phyloP scores from a whole-genome alignment of 2,113 vertebrate genomes.

The Stigmatopora nigra region DNA sequence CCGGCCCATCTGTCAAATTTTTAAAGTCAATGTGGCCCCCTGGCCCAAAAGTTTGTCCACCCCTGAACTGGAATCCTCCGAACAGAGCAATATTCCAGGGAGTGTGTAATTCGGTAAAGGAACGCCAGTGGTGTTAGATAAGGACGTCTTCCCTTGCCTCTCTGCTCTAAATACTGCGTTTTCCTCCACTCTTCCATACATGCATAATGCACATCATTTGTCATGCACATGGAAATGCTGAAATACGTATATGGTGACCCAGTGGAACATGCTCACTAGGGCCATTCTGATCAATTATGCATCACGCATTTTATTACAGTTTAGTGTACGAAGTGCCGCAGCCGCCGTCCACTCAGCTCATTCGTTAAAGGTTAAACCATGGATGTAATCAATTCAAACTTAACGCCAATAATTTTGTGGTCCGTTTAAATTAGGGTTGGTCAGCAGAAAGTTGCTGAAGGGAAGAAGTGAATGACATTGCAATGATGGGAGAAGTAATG shows the following conservation, averaged over 20 bases:
- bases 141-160: neutral
- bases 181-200: neutral
- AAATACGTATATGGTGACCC: constrained; percentile 10
- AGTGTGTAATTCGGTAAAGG: constrained; percentile 8
- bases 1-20: too few relatives aligned
- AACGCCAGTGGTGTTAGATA: neutral
- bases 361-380: constrained; percentile 27
- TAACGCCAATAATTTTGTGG: neutral
- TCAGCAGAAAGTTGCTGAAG: constrained; percentile 14
- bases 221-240: constrained; percentile 38
- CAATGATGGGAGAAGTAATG: constrained; percentile 11
- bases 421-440: neutral
- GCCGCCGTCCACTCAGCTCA: constrained; percentile 6
- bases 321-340: constrained; percentile 19
- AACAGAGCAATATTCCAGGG: neutral
- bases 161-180: constrained; percentile 14
- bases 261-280: constrained; percentile 22
- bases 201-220: constrained; percentile 33
- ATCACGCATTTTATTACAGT: constrained; percentile 34
- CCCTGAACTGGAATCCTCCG: constrained; percentile 5
- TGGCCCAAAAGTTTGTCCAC: too few relatives aligned
- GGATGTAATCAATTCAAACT: constrained; percentile 29
- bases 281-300: constrained; percentile 43
- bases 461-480: constrained; percentile 4
- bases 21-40: too few relatives aligned